A percentile compares a stretch with the other conserved stretches of the same genome.
Evolutionary conservation across 2,113 vertebrate genomes (phyloP).

Genomic region (Ophiodon elongatus): DNA sequence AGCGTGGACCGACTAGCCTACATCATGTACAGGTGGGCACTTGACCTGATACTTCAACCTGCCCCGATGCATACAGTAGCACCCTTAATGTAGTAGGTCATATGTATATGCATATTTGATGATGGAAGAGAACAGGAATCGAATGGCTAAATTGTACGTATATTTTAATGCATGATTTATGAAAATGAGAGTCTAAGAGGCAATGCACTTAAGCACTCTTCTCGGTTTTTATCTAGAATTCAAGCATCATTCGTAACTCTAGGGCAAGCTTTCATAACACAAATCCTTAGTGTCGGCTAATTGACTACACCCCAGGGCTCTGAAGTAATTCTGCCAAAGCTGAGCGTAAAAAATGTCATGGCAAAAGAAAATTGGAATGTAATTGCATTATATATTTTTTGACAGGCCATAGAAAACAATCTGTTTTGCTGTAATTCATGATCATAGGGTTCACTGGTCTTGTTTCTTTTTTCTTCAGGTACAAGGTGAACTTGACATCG

Average conservation of each 20-base stretch:
- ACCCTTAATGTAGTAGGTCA: constrained; percentile 12
- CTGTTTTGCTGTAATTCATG: constrained; percentile 19
- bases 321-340: constrained; percentile 38
- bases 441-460: constrained; percentile 11
- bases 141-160: constrained; percentile 34
- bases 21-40: constrained; percentile 91
- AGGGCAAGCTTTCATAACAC: constrained; percentile 30
- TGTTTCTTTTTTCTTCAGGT: constrained; percentile 81
- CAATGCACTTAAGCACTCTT: constrained; percentile 20
- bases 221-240: constrained; percentile 27
- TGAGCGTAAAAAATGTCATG: constrained; percentile 27
- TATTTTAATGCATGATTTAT: constrained; percentile 64
- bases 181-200: constrained; percentile 42
- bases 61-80: not conserved
- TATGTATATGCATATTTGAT: constrained; percentile 53
- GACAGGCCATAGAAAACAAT: not conserved
- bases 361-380: constrained; percentile 25
- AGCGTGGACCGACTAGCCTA: constrained; percentile 91
- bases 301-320: constrained; percentile 42
- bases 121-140: constrained; percentile 29
- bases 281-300: constrained; percentile 24
- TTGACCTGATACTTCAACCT: not conserved
- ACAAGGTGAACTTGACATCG: constrained; percentile 89
- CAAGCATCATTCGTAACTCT: constrained; percentile 37
- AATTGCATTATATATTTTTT: constrained; percentile 21